A percentile compares a stretch with the other conserved stretches of the same genome.
Conservation (phyloP, 2,888 invertebrate species). For the Drosophila picticornis region DNA sequence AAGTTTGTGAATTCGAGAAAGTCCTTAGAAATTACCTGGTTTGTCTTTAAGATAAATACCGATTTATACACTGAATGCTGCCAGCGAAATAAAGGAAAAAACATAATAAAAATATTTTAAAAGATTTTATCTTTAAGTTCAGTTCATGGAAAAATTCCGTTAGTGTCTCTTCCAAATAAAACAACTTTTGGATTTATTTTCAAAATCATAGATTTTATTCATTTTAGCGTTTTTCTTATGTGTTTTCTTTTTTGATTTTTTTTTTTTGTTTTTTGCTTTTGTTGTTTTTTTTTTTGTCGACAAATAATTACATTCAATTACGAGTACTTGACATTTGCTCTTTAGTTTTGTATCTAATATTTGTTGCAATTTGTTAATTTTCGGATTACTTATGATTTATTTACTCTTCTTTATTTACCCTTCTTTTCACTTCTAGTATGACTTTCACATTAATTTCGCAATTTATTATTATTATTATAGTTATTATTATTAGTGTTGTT, state of each 20-base stretch:
- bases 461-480: background rate
- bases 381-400: constrained; percentile 47
- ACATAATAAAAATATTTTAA: background rate
- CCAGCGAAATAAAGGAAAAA: background rate
- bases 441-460: constrained; percentile 24
- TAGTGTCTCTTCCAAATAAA: background rate
- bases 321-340: constrained; percentile 50
- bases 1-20: background rate
- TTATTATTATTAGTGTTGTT: background rate
- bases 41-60: background rate
- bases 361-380: constrained; percentile 50
- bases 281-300: constrained; percentile 29
- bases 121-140: background rate
- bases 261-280: background rate
- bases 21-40: background rate
- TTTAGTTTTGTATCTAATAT: constrained; percentile 49
- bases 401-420: constrained; percentile 44
- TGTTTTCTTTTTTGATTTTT: background rate
- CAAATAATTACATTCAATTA: constrained; percentile 60
- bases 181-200: constrained; percentile 30
- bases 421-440: constrained; percentile 52
- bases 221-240: constrained; percentile 41
- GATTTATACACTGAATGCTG: background rate
- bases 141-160: background rate
- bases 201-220: constrained; percentile 72